A percentile compares a stretch with the other conserved stretches of the same genome.
Conservation (phyloP, 1,140 invertebrate species). For the Halyomorpha halys region DNA sequence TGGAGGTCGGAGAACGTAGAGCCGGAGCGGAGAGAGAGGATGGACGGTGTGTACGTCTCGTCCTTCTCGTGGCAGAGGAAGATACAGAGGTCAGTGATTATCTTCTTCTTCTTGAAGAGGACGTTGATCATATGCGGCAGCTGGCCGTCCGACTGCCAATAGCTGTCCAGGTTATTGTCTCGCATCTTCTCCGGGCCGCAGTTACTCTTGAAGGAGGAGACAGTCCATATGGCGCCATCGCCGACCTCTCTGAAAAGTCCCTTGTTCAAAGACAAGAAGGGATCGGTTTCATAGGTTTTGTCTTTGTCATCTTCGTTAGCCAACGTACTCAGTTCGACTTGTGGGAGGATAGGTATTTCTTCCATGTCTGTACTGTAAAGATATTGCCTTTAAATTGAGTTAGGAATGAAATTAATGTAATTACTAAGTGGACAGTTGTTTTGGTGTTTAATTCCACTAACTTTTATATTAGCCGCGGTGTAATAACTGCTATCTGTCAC, state of each 20-base stretch:
- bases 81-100: slow-evolving; percentile 91
- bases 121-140: slow-evolving; percentile 96
- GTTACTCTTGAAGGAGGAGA: slow-evolving; percentile 97
- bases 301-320: too few relatives aligned
- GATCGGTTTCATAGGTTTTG: too few relatives aligned
- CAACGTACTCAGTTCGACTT: too few relatives aligned
- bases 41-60: slow-evolving; percentile 91
- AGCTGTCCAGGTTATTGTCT: slow-evolving; percentile 91
- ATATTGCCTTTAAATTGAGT: too few relatives aligned
- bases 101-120: slow-evolving; percentile 92
- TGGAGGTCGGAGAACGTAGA: slow-evolving; percentile 95
- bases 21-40: slow-evolving; percentile 88
- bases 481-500: too few relatives aligned
- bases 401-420: too few relatives aligned
- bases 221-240: slow-evolving; percentile 91
- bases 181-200: slow-evolving; percentile 94
- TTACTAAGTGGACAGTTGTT: too few relatives aligned
- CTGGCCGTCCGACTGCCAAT: slow-evolving; percentile 99
- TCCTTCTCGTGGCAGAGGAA: slow-evolving; percentile 97
- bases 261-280: too few relatives aligned
- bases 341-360: too few relatives aligned
- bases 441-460: too few relatives aligned
- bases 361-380: too few relatives aligned
- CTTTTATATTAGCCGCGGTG: too few relatives aligned
- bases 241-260: slow-evolving; percentile 62